Percentiles rank a stretch among this genome's conserved stretches.
Evolutionary conservation across 2,888 invertebrate species (phyloP).

Genomic region (Drosophila nigricruria): DNA sequence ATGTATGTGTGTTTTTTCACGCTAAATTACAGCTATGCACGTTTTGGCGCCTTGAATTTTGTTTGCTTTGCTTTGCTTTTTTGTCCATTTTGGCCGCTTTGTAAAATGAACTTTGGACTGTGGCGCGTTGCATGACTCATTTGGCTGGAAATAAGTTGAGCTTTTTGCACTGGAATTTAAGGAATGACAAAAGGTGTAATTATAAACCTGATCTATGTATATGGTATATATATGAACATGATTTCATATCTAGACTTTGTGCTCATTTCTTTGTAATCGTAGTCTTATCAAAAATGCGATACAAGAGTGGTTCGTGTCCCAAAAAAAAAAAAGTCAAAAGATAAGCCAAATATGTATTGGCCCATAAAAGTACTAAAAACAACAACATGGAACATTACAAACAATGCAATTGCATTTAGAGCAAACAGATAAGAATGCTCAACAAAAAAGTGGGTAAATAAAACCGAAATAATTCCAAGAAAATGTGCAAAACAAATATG

Average conservation of each 20-base stretch:
- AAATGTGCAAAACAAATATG: conserved; percentile 46
- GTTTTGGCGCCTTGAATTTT: conserved; percentile 59
- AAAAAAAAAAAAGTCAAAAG: conserved; percentile 24
- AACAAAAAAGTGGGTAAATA: conserved; percentile 39
- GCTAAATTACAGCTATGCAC: conserved; percentile 42
- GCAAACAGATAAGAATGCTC: conserved; percentile 44
- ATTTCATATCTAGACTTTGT: conserved; percentile 26
- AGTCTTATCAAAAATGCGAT: conserved; percentile 48
- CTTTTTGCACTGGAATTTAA: not conserved
- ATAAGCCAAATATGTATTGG: conserved; percentile 53
- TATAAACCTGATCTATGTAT: conserved; percentile 13
- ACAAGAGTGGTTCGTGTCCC: conserved; percentile 34
- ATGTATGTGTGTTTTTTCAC: conserved; percentile 8
- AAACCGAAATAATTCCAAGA: conserved; percentile 38
- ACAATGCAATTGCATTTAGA: conserved; percentile 67
- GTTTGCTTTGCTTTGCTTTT: conserved; percentile 41
- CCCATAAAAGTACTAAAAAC: conserved; percentile 40
- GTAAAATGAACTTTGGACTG: conserved; percentile 67
- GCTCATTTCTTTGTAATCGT: conserved; percentile 39
- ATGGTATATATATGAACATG: not conserved
- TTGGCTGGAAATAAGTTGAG: conserved; percentile 19
- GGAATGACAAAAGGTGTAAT: conserved; percentile 21
- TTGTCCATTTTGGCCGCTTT: conserved; percentile 25
- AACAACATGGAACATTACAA: conserved; percentile 23
- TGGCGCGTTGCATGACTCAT: conserved; percentile 54